Base-by-base conservation (phyloP, 2,888 invertebrate genomes). In the Acanthosepion lycidas region DNA sequence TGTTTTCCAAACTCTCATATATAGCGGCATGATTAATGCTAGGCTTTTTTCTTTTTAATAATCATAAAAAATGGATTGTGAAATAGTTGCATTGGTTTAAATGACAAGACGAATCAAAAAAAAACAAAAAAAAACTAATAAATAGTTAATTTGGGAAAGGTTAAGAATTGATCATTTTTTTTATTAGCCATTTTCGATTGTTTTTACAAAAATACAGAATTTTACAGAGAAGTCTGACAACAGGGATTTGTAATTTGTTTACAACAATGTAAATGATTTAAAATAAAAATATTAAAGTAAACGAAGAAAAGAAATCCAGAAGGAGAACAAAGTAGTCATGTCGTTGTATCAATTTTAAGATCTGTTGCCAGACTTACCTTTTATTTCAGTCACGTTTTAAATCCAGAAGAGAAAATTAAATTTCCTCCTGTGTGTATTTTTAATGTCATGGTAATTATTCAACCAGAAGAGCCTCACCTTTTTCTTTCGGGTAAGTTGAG, bases 331-430 rank as follows among this genome's bases (percentile, higher is more conserved):
- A 78, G 23, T 12, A n/a, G 78, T n/a, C n/a, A 78, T n/a, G 8
- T 78, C n/a, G 78, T 78, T n/a, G 78, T 78, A n/a, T n/a, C n/a
- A n/a, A n/a, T n/a, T 78, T 78, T 78, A 78, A 78, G 78, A 78
- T 78, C 78, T 78, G 78, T 78, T 78, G 78, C 78, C 78, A 78
- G 78, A 78, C 78, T 78, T 78, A 78, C 78, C 78, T 78, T 78
- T 78, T 33, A n/a, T 78, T 78, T 78, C 78, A 78, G 78, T 78
- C 78, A 78, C n/a, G 78, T 23, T 59, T 78, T 78, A 78, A 78
- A 78, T 78, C 78, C 78, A n/a, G n/a, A 23, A 78, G 78, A 78
- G 28, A 78, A 78, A 78, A 78, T 78, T n/a, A 78, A 15, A 78
- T 78, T n/a, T 78, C 78, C 78, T 78, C n/a, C 78, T 78, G 78